Conservation (phyloP, 1,140 invertebrate species). For the Hyphantria cunea region DNA sequence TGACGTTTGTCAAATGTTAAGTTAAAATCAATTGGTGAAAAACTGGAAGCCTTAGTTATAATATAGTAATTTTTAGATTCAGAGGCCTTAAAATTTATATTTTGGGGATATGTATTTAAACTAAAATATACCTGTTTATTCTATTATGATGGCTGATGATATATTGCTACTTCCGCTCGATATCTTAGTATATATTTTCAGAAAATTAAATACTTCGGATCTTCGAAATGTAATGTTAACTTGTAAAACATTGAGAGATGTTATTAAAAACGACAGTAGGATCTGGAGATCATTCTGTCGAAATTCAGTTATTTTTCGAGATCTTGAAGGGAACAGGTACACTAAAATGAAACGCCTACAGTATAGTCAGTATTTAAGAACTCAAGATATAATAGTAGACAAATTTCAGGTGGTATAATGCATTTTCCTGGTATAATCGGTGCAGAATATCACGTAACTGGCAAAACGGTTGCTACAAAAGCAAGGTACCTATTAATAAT, state of each 20-base stretch:
- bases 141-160: too few species aligned
- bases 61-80: too few species aligned
- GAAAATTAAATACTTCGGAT: conserved; percentile 46
- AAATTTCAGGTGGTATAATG: conserved; percentile 4
- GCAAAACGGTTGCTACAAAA: conserved; percentile 59
- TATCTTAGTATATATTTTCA: conserved; percentile 61
- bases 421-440: conserved; percentile 44
- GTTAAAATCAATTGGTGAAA: too few species aligned
- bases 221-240: conserved; percentile 60
- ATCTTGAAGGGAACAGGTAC: conserved; percentile 14
- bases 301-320: conserved; percentile 45
- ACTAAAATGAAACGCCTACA: neutral
- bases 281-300: conserved; percentile 50
- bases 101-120: too few species aligned
- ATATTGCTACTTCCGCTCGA: conserved; percentile 43
- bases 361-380: neutral
- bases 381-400: neutral
- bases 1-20: too few species aligned
- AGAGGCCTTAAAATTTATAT: too few species aligned
- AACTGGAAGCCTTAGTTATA: too few species aligned
- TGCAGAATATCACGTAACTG: conserved; percentile 67
- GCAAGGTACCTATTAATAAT: conserved; percentile 43
- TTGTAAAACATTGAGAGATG: conserved; percentile 53
- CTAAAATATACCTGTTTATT: too few species aligned
- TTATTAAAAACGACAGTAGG: conserved; percentile 53